phyloP scores from a whole-genome alignment of 2,888 invertebrate species.

The Chromoteleia sp. region DNA sequence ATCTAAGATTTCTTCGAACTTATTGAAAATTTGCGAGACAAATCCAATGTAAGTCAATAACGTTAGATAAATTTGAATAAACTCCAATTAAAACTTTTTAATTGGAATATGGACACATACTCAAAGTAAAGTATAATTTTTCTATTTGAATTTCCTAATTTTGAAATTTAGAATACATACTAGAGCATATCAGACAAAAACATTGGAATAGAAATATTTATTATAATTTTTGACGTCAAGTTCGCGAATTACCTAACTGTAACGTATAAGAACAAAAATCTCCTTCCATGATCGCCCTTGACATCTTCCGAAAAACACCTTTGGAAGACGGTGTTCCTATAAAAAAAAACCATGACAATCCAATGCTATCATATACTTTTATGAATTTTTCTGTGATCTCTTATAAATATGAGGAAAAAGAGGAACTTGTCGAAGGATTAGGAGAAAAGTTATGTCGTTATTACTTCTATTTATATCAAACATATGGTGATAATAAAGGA shows the following conservation, averaged over 20 bases:
- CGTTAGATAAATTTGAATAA: too few species aligned
- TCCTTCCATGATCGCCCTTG: slow-evolving; percentile 56
- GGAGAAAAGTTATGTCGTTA: slow-evolving; percentile 43
- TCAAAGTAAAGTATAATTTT: too few species aligned
- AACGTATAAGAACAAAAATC: slow-evolving; percentile 23
- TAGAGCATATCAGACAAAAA: slow-evolving; percentile 48
- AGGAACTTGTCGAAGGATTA: slow-evolving; percentile 64
- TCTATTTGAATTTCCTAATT: too few species aligned
- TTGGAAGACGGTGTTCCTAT: slow-evolving; percentile 56
- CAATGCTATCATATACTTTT: slow-evolving; percentile 57
- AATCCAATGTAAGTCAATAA: too few species aligned
- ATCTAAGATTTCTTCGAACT: too few species aligned
- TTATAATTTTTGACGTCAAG: slow-evolving; percentile 24
- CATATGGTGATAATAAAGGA: slow-evolving; percentile 37
- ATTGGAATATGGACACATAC: too few species aligned
- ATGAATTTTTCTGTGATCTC: slow-evolving; percentile 67
- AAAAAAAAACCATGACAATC: slow-evolving; percentile 65
- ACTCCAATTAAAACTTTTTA: too few species aligned
- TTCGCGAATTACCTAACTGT: slow-evolving; percentile 18
- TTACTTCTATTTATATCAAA: slow-evolving; percentile 60
- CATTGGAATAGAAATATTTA: slow-evolving; percentile 12
- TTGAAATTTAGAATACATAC: slow-evolving; percentile 16
- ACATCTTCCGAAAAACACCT: slow-evolving; percentile 43
- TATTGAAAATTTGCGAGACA: too few species aligned
- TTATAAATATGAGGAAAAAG: slow-evolving; percentile 69